Evolutionary conservation across 1,140 invertebrate genomes (phyloP).

Genomic region (Philaenus spumarius): DNA sequence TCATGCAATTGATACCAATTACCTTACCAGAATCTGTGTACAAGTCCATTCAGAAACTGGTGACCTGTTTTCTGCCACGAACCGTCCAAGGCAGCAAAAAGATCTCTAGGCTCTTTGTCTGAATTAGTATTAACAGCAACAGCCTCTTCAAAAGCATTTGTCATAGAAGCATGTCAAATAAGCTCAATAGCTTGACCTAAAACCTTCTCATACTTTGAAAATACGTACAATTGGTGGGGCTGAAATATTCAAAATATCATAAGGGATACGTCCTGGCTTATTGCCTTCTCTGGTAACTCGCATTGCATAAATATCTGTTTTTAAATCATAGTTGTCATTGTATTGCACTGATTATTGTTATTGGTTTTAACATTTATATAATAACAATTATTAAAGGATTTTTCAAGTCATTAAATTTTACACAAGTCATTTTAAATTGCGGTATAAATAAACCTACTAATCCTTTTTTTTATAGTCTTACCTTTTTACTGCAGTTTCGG

Average conservation of each 20-base stretch:
- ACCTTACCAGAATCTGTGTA: too few species aligned
- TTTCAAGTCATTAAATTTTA: not conserved
- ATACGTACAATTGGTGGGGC: not conserved
- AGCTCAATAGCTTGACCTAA: not conserved
- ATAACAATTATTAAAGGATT: not conserved
- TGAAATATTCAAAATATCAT: too few species aligned
- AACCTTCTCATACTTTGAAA: not conserved
- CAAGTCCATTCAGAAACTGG: not conserved
- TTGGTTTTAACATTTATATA: not conserved
- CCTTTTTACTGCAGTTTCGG: too few species aligned
- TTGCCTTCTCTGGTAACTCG: too few species aligned
- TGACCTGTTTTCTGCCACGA: not conserved
- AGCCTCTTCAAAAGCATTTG: not conserved
- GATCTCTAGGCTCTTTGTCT: not conserved
- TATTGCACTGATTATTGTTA: too few species aligned
- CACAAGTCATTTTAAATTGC: not conserved
- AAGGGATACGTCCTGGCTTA: too few species aligned
- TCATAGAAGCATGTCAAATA: not conserved
- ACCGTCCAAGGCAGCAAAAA: not conserved
- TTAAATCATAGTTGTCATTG: too few species aligned
- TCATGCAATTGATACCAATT: too few species aligned
- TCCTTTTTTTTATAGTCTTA: too few species aligned
- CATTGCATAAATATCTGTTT: too few species aligned
- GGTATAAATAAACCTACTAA: too few species aligned
- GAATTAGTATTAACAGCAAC: not conserved